Evolutionary conservation across 35 echinoderm and acorn worm genomes (phyloP).

Genomic region (Apostichopus japonicus): DNA sequence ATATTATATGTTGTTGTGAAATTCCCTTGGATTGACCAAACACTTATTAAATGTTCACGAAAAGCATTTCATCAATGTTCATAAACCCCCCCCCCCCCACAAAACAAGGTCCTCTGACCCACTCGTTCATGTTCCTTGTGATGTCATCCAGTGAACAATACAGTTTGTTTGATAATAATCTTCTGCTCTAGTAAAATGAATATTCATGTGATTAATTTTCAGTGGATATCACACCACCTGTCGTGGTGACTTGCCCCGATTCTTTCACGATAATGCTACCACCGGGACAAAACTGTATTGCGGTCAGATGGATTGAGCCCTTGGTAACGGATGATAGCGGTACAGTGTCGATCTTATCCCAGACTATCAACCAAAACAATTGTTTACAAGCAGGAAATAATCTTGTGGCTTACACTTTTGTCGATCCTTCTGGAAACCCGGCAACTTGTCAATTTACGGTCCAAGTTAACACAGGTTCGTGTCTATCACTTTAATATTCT

Average conservation of each 20-base stretch:
- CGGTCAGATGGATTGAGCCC: not conserved
- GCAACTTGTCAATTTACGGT: not conserved
- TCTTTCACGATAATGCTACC: not conserved
- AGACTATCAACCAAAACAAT: not conserved
- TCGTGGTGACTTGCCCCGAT: not conserved
- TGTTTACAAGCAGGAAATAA: not conserved
- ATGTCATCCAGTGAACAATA: no score
- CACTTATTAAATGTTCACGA: no score
- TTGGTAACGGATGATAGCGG: not conserved
- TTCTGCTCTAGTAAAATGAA: no score
- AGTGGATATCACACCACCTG: not conserved
- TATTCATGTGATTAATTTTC: no score
- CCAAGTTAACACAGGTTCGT: not conserved
- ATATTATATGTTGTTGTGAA: no score
- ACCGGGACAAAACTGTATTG: not conserved
- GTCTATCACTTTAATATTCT: no score
- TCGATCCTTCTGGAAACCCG: not conserved
- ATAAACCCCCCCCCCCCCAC: no score
- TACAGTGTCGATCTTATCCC: not conserved
- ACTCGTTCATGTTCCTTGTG: no score
- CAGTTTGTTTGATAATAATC: no score
- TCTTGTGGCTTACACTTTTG: not conserved
- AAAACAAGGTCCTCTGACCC: no score
- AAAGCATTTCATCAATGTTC: no score
- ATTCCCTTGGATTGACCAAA: no score